Evolutionary conservation across 1,140 invertebrate species (phyloP), one percentile per base, ranked within the genome.

Genomic region (Dysdera silvatica): DNA sequence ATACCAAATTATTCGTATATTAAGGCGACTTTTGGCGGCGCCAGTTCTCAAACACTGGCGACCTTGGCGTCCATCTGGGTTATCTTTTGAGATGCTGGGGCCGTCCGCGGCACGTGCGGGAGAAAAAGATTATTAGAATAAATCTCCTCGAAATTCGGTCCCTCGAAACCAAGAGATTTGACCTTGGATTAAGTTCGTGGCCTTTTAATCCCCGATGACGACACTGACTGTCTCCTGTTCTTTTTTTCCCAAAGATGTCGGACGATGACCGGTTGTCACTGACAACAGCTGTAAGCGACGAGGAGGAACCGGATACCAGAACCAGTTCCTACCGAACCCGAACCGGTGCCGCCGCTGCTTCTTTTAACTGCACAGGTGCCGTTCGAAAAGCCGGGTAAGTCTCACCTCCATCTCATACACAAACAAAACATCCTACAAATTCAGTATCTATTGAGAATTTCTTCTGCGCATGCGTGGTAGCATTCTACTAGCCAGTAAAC

Each of bases 311-410:
- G 37, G 89, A 91, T 75, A 45, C 53, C 29, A 89, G 88, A 79
- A 89, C 88, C 78, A 93, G 89, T 65, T 90, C 89, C 53, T 91
- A 90, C 79, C 84, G 88, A 41, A 49, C 61, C 14, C 37, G 68
- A 71, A 72, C 88, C 54, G 88, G 87, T 70, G 89, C 86, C 28
- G 88, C 89, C 57, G 89, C 91, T 24, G 91, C 91, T 56, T 93
- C 91, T 60, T 95, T 96, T 79, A 95, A 95, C 79, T 96, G 94
- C 78, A 95, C 92, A 47, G 94, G 94, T 66, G 93, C 94, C 68
- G 93, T 96, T 61, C 82, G 95, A 69, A 98, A 97, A 83, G 92
- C 94, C 68, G 95, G 95, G 91, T 95, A 82, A 86, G 86, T 82
- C 16, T 23, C 16, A 31, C 23, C 18, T 18, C 47, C 47, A 23